These are phyloP conservation scores for Caenorhabditis uteleia DNA, from an alignment of 2,888 invertebrate species.

Conservation along the genomic window DNA sequence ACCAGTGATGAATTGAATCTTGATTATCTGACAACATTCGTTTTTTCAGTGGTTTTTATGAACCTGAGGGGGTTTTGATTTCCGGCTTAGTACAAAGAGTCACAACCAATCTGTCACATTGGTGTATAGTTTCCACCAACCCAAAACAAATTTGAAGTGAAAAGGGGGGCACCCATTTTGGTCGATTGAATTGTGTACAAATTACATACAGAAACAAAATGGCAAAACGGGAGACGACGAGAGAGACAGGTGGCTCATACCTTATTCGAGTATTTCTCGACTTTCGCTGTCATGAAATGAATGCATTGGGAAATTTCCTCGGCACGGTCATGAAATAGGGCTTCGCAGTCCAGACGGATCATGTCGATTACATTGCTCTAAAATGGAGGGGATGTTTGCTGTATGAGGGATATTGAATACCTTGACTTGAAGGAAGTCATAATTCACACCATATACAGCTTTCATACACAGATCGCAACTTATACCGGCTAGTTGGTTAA, in stretches of 20 bases:
- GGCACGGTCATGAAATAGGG: constrained; percentile 42
- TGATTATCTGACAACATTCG: too few species aligned
- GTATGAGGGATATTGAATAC: too few species aligned
- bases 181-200: too few species aligned
- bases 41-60: too few species aligned
- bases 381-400: constrained; percentile 9
- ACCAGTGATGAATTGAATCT: too few species aligned
- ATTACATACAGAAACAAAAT: constrained; percentile 16
- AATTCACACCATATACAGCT: constrained; percentile 56
- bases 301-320: constrained; percentile 48
- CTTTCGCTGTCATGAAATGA: constrained; percentile 44
- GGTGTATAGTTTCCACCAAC: too few species aligned
- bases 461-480: constrained; percentile 56
- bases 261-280: constrained; percentile 48
- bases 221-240: too few species aligned
- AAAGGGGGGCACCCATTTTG: too few species aligned
- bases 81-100: too few species aligned
- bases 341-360: constrained; percentile 50
- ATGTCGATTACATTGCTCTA: constrained; percentile 48
- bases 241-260: constrained; percentile 25
- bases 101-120: too few species aligned
- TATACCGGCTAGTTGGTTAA: constrained; percentile 49
- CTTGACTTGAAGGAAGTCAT: constrained; percentile 54
- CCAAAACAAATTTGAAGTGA: too few species aligned
- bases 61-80: too few species aligned